A percentile compares a stretch with the other conserved stretches of the same genome.
phyloP scores from a whole-genome alignment of 2,797 vertebrate species.

The Falco concolor region DNA sequence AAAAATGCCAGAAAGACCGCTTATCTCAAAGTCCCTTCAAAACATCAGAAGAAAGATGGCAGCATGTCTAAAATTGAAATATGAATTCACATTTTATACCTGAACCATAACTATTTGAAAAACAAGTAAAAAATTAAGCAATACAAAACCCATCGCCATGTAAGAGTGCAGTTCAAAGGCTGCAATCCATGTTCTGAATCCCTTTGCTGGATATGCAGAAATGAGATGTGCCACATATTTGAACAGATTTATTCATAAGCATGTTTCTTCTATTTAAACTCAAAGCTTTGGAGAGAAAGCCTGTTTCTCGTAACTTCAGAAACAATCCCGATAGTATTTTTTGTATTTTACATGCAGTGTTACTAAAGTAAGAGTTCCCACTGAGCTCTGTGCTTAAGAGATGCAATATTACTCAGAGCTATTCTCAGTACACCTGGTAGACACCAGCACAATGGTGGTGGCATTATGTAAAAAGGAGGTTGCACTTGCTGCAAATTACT shows the following conservation, averaged over 20 bases:
- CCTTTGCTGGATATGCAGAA: neutral
- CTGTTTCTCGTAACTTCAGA: neutral
- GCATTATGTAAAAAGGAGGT: neutral
- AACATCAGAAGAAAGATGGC: neutral
- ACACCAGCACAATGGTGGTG: neutral
- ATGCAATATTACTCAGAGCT: neutral
- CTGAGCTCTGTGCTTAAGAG: neutral
- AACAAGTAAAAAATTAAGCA: neutral
- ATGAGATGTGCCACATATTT: neutral
- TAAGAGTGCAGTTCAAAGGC: neutral
- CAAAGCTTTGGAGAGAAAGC: neutral
- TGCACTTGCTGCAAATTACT: neutral
- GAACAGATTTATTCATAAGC: conserved; percentile 40
- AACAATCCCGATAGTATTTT: neutral
- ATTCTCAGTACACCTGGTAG: neutral
- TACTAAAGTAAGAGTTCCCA: neutral
- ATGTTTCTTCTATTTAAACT: neutral
- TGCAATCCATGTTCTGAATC: neutral
- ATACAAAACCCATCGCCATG: neutral
- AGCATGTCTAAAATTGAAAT: neutral
- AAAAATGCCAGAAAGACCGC: neutral
- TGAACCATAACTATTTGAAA: neutral
- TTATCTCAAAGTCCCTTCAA: neutral
- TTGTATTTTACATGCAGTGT: neutral
- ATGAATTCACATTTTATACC: neutral